Evolutionary conservation across 2,888 invertebrate genomes (phyloP).

Genomic region (Metacarcinus magister): DNA sequence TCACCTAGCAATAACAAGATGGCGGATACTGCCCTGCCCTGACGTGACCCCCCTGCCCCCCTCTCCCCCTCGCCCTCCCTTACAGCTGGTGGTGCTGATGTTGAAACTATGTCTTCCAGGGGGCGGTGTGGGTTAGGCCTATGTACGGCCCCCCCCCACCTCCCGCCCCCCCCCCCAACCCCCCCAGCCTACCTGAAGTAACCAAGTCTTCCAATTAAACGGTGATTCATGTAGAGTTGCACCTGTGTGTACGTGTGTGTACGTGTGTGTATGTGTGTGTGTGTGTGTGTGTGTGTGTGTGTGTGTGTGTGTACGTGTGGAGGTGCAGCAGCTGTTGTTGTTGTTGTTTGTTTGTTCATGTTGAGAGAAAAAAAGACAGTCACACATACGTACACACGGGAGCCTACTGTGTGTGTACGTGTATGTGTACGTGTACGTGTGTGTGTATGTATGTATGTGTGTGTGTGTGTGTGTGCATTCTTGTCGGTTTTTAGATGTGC

Average conservation of each 20-base stretch:
- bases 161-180: slow-evolving; percentile 15
- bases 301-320: too few relatives aligned
- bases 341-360: neutral
- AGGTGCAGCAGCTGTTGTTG: neutral
- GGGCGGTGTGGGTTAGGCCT: neutral
- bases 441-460: slow-evolving; percentile 9
- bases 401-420: neutral
- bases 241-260: slow-evolving; percentile 9
- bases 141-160: neutral
- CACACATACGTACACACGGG: neutral
- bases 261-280: neutral
- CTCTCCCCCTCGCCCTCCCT: too few relatives aligned
- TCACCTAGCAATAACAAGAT: neutral
- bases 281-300: too few relatives aligned
- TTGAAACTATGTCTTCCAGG: slow-evolving; percentile 73
- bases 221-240: slow-evolving; percentile 63
- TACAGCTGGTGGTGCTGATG: neutral
- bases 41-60: neutral
- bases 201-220: slow-evolving; percentile 77
- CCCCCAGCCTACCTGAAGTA: slow-evolving; percentile 56
- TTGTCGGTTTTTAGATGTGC: neutral
- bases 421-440: neutral
- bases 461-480: neutral
- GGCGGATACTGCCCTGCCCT: neutral
- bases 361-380: neutral